phyloP scores from a whole-genome alignment of 2,797 vertebrate species.

The Anguilla anguilla region DNA sequence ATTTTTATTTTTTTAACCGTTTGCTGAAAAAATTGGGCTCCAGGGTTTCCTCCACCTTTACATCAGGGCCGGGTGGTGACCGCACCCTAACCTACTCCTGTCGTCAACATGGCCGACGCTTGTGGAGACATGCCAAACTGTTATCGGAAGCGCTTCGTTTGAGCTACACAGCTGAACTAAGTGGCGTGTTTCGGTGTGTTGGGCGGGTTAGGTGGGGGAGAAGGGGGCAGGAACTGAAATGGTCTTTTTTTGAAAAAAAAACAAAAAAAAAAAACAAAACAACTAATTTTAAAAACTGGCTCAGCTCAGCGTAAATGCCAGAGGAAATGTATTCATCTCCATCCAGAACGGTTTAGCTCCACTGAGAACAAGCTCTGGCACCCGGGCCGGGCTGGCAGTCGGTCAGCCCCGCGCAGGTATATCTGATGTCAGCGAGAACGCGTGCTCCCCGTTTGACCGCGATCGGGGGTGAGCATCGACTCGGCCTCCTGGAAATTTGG shows the following conservation, averaged over 20 bases:
- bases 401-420: background rate
- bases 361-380: background rate
- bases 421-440: background rate
- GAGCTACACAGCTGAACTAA: background rate
- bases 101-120: background rate
- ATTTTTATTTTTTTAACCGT: background rate
- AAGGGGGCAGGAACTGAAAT: background rate
- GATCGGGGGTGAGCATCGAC: background rate
- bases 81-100: background rate
- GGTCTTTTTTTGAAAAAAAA: background rate
- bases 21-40: background rate
- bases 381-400: background rate
- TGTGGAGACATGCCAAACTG: background rate
- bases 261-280: background rate
- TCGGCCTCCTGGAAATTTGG: background rate
- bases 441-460: background rate
- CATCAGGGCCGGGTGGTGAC: background rate
- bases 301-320: background rate
- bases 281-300: background rate
- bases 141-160: conserved; percentile 1
- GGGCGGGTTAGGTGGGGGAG: background rate
- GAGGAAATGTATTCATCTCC: background rate
- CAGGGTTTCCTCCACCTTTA: background rate
- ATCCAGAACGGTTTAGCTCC: background rate
- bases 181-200: background rate